Evolutionary conservation across 2,113 vertebrate species (phyloP), one percentile per base, ranked within the genome.

Genomic region (Harpagus bidentatus): DNA sequence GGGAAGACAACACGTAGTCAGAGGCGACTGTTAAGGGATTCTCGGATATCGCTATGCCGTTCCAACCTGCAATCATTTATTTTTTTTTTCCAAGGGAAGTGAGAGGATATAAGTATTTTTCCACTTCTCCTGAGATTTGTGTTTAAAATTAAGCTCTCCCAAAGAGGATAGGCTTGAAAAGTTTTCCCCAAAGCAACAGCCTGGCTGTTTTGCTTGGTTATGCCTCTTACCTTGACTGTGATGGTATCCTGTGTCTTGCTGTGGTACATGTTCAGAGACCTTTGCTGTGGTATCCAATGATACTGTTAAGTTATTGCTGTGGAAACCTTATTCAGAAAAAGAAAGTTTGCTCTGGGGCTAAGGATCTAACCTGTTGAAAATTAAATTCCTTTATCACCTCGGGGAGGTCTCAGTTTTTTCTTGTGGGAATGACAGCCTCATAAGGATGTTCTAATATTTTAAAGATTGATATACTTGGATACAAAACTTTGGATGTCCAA

Each of bases 1-100:
- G 1, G 19, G 50, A 5, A 3, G 7, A 0, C 14, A 34, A 2
- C 22, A 5, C 20, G 0, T 7, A 4, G 17, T 2, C 22, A 8
- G 42, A 42, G 62, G n/a, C 14, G 2, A 10, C 32, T 62, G 15
- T 26, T 50, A 26, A 4, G 16, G 36, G 7, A 78, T 21, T n/a
- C 18, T 43, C 34, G 56, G 7, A 14, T 26, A 48, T 0, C 31
- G 45, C 16, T 25, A 1, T 23, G 11, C 42, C 36, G 3, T 56
- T 70, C 28, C 23, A 22, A 2, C 0, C 2, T 31, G 45, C 31
- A 7, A 9, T 38, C 1, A 0, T 45, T 34, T 26, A 2, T 16
- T 17, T 15, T 17, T 19, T 40, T 43, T 16, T 0, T 19, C 40
- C 13, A 9, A 40, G 45, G 31, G 19, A 84, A 58, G 9, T 8